Base-by-base conservation (phyloP, 2,113 vertebrate genomes). In the Esox niger region DNA sequence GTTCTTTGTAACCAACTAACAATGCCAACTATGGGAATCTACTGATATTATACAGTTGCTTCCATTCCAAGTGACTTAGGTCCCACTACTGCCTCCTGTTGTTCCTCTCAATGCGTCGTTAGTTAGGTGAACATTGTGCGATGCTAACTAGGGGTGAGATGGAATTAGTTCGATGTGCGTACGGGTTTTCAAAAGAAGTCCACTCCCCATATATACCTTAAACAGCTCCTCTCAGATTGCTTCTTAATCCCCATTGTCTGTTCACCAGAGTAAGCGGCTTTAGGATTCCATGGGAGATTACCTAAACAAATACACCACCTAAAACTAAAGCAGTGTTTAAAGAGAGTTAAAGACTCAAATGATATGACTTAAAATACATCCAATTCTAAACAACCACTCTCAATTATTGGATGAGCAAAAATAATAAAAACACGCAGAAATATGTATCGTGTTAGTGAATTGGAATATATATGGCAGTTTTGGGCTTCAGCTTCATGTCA, bases 111-210 rank as follows among this genome's bases (percentile, higher is more conserved):
- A 6, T 26, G 54, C n/a, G 15, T 56, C 25, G 6, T 23, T 13
- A 57, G 55, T 57, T 15, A 70, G 3, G 68, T 43, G 73, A 72
- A 52, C 61, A 58, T 46, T 64, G 57, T 64, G 68, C 66, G 78
- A 86, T 68, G 73, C 61, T 65, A 71, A 79, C 70, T 82, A 82
- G 80, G 64, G 61, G n/a, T 21, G 15, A 32, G 30, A 66, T 54
- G 30, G 43, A 13, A 66, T 54, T 54, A 0, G n/a, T 31, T 21
- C 30, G 26, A 26, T 31, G 46, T 30, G 63, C 6, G 59, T 33
- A 61, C 25, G 59, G 30, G 30, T 57, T 29, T 31, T 61, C 26
- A 20, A 30, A 23, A 23, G 35, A 33, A 61, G 17, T 59, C 25
- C 9, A 31, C 59, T n/a, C 47, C 7, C 47, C 49, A 20, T 56